Evolutionary conservation across 2,797 vertebrate species (phyloP).

Genomic region (Nyctalus aviator): DNA sequence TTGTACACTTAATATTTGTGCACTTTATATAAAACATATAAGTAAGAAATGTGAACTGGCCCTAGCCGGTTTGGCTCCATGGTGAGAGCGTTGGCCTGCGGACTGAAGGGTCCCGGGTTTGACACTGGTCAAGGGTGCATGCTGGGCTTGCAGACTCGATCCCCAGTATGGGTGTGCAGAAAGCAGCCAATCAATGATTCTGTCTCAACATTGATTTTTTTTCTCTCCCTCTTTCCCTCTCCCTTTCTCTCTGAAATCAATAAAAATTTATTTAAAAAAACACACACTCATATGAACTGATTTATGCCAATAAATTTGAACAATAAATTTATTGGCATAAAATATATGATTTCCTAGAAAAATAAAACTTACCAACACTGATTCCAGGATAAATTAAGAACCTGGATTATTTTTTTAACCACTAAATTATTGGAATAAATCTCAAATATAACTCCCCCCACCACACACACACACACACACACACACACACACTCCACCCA

Average conservation of each 20-base stretch:
- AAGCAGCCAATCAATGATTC: no score
- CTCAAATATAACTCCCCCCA: not conserved
- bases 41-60: not conserved
- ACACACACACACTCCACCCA: not conserved
- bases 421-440: not conserved
- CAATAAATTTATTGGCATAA: not conserved
- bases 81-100: accelerated
- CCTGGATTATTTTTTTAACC: not conserved
- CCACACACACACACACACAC: no score
- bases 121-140: no score
- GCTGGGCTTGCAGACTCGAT: accelerated
- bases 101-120: no score
- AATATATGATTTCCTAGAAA: not conserved
- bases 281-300: not conserved
- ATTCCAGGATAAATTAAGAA: not conserved
- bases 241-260: no score
- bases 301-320: slow-evolving; percentile 11
- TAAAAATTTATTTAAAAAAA: no score
- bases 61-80: no score
- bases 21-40: not conserved
- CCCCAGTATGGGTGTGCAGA: no score
- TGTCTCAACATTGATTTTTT: no score
- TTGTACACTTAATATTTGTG: not conserved
- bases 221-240: no score
- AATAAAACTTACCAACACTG: not conserved